Evolutionary conservation across 2,888 invertebrate species (phyloP), one percentile per base, ranked within the genome.

Genomic region (Pterostichus niger): DNA sequence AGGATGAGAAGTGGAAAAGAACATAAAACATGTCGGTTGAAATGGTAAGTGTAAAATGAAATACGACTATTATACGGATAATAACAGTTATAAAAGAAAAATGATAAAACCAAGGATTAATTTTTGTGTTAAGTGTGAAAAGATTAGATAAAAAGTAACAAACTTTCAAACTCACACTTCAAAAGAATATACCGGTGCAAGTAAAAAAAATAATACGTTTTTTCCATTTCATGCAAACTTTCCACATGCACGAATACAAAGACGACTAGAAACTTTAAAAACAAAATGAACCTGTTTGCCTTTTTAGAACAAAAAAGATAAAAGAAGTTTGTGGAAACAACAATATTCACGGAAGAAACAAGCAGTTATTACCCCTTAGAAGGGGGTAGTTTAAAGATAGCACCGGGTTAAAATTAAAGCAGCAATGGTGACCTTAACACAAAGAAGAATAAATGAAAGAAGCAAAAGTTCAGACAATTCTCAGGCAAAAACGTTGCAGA

Each of bases 241-340:
- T 35, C 35, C 33, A 35, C 31, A 59, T 59, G 33, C 59, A 59
- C 31, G 31, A 46, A 73, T 24, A 24, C 31, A 31, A 10, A n/a
- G 49, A n/a, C n/a, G 64, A 68, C 64, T 79, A 33, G 33, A 79
- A 79, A 79, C 17, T 79, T 79, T 46, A 46, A 79, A 52, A 79
- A 68, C 68, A 78, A 79, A 76, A 79, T 79, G 79, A 49, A 52
- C 64, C 61, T 79, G 79, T 79, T 64, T 79, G 64, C 79, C 49
- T 76, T 79, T 79, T 31, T 31, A 64, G 52, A 68, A 68, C 13
- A 44, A 78, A 78, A 78, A 78, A 78, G 35, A 78, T 61, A 78
- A 78, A 56, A 59, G 78, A 59, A 78, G 78, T 78, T 78, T n/a
- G 59, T 40, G 61, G 59, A 78, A 78, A 78, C 78, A 78, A 78